These are phyloP conservation scores for Blera fallax DNA, from an alignment of 2,888 invertebrate genomes.

Conservation along the genomic window DNA sequence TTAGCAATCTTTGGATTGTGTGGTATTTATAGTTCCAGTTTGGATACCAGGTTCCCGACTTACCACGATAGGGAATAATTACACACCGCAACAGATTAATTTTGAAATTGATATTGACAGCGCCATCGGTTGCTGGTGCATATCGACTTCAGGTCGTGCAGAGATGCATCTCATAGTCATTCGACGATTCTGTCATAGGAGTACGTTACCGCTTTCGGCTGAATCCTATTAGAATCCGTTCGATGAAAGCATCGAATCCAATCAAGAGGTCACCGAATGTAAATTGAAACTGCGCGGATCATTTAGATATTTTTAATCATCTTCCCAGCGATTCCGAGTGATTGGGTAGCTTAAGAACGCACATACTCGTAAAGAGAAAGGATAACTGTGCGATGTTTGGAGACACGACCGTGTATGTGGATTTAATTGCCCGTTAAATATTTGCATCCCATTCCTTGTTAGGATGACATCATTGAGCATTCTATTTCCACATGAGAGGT, in stretches of 20 bases:
- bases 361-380: constrained; percentile 39
- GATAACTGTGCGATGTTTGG: constrained; percentile 19
- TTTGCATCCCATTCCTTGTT: constrained; percentile 5
- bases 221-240: constrained; percentile 44
- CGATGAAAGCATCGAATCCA: constrained; percentile 54
- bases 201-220: constrained; percentile 27
- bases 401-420: background rate
- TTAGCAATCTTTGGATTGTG: constrained; percentile 41
- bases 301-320: background rate
- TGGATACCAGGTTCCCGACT: constrained; percentile 7
- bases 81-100: constrained; percentile 58
- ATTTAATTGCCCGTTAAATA: constrained; percentile 48
- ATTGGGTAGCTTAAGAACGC: background rate
- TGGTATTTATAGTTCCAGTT: constrained; percentile 65
- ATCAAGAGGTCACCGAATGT: constrained; percentile 52
- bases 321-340: background rate
- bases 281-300: constrained; percentile 35
- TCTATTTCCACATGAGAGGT: background rate
- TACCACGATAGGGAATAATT: constrained; percentile 45
- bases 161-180: background rate
- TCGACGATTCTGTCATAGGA: constrained; percentile 19
- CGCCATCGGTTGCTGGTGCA: constrained; percentile 11
- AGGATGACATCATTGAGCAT: constrained; percentile 29
- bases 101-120: constrained; percentile 63
- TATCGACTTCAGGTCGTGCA: background rate